phyloP scores from a whole-genome alignment of 1,140 invertebrate species.

The Drosophila rhopaloa region DNA sequence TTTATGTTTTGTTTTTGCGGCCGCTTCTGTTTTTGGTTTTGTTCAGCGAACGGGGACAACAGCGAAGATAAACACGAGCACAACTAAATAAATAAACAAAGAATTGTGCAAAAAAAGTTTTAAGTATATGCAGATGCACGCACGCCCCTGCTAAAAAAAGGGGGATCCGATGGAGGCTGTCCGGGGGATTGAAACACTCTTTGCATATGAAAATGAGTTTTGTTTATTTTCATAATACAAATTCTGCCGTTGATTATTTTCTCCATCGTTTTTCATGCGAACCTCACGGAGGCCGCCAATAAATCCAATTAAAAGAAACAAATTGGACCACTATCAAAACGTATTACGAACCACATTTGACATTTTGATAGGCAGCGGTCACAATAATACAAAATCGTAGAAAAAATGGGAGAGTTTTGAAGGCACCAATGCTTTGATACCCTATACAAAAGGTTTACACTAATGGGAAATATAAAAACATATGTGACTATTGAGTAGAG shows the following conservation, averaged over 20 bases:
- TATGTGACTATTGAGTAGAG: too few species aligned
- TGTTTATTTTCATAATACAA: conserved; percentile 39
- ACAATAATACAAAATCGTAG: conserved; percentile 4
- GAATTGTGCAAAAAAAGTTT: conserved; percentile 60
- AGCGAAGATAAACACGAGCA: conserved; percentile 53
- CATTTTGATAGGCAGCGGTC: conserved; percentile 44
- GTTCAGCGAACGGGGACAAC: conserved; percentile 21
- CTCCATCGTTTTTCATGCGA: background rate
- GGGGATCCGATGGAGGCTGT: background rate
- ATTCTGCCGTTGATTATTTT: conserved; percentile 26
- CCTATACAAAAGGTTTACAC: background rate
- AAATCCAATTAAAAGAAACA: conserved; percentile 57
- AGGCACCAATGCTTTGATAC: background rate
- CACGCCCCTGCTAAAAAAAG: conserved; percentile 23
- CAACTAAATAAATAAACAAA: conserved; percentile 67
- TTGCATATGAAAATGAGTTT: conserved; percentile 78
- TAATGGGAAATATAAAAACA: too few species aligned
- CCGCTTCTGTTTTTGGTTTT: conserved; percentile 24
- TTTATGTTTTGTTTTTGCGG: conserved; percentile 9
- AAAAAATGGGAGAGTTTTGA: background rate
- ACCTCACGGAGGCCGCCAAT: background rate
- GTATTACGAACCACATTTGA: conserved; percentile 44
- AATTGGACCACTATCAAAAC: conserved; percentile 55
- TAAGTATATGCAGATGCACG: conserved; percentile 74
- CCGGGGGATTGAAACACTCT: conserved; percentile 25